Base-by-base conservation (phyloP, 2,113 vertebrate genomes). In the Cinclus cinclus region DNA sequence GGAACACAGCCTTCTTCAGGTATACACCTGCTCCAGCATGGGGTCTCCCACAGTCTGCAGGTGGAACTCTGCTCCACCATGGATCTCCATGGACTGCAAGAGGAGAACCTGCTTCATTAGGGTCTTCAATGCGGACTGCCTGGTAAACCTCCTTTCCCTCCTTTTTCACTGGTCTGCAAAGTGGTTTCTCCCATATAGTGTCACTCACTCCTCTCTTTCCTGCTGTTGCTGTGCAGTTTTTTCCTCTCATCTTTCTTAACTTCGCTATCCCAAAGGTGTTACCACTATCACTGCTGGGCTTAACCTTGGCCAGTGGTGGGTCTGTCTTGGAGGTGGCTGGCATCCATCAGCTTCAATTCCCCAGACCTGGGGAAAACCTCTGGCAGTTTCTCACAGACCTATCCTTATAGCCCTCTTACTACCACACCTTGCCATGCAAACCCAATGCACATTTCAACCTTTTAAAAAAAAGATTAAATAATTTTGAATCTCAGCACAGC, bases 201-300 rank as follows among this genome's bases (percentile, higher is more conserved):
- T 64, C 25, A 37, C 31, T 63, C 24, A 37, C 5, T 84, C 13
- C 15, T 46, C 28, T 67, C 58, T 87, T 30, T 2, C 2, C 4
- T 23, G 22, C 23, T 53, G 2, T 6, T 47, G 12, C 5, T 39
- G 7, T 15, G 21, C 13, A 33, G 2, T 1, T n/a, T 75, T 60
- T 13, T 1, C 1, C 0, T 11, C 6, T 23, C 24, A 12, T 17
- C 16, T 52, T 76, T 73, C 44, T 71, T 41, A 33, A 18, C 18
- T 37, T 0, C 0, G 0, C 58, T 60, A 19, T 56, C 22, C 5
- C 30, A 28, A 44, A 81, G 39, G 5, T 2, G 1, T 28, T 35
- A 6, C 24, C 21, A 13, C 20, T 2, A 1, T n/a, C 4, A 1
- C 19, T 49, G 21, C 74, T 41, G 8, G 31, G 9, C 10, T 49